Percentiles rank a stretch among this genome's conserved stretches.
phyloP scores from a whole-genome alignment of 2,888 invertebrate genomes.

The Acleris emargana region DNA sequence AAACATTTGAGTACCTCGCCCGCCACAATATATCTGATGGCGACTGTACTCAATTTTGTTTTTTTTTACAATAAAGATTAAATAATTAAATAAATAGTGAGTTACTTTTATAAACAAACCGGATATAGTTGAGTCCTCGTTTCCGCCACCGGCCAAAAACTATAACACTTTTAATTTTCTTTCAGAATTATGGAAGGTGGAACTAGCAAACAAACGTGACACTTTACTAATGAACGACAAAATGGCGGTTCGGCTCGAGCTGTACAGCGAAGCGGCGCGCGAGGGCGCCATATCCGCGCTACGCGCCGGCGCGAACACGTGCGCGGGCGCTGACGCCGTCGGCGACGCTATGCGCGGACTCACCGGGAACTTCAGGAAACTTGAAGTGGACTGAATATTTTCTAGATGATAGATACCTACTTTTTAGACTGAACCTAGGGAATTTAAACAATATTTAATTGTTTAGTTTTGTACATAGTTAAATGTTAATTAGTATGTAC shows the following conservation, averaged over 20 bases:
- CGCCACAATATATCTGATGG: too few relatives aligned
- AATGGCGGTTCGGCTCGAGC: slow-evolving; percentile 87
- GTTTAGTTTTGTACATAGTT: slow-evolving; percentile 29
- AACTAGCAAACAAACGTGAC: slow-evolving; percentile 84
- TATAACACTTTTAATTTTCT: slow-evolving; percentile 36
- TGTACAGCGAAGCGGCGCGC: slow-evolving; percentile 88
- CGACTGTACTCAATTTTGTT: too few relatives aligned
- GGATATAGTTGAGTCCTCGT: too few relatives aligned
- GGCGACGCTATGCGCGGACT: slow-evolving; percentile 88
- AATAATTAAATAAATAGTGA: too few relatives aligned
- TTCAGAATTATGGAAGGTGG: slow-evolving; percentile 88
- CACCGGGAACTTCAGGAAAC: slow-evolving; percentile 90
- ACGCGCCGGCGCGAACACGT: slow-evolving; percentile 80
- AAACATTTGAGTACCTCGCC: too few relatives aligned
- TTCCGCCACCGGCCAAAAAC: too few relatives aligned
- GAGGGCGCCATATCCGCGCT: slow-evolving; percentile 90
- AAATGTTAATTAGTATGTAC: slow-evolving; percentile 19
- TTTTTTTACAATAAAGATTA: too few relatives aligned
- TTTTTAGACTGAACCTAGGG: slow-evolving; percentile 30
- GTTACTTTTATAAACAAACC: too few relatives aligned
- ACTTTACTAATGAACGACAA: slow-evolving; percentile 86
- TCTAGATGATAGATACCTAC: slow-evolving; percentile 1
- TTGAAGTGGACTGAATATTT: slow-evolving; percentile 87
- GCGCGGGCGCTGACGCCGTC: slow-evolving; percentile 86
- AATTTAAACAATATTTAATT: slow-evolving; percentile 21